phyloP scores from a whole-genome alignment of 2,113 vertebrate species.

The Anolis sagrei region DNA sequence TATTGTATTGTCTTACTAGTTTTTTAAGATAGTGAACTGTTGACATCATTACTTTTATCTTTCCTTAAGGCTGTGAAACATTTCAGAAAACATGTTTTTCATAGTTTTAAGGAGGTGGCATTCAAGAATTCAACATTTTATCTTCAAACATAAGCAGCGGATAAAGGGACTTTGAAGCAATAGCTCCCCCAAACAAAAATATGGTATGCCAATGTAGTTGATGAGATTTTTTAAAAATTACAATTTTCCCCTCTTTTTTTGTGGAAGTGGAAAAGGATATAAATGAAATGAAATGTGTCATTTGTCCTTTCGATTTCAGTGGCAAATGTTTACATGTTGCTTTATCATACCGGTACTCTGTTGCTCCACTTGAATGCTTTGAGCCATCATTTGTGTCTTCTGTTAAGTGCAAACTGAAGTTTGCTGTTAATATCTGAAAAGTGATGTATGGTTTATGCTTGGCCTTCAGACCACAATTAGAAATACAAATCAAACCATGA shows the following conservation, averaged over 20 bases:
- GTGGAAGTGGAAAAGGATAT: neutral
- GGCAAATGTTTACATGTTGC: neutral
- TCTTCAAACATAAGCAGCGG: neutral
- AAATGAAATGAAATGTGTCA: neutral
- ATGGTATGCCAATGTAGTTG: neutral
- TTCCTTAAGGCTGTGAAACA: neutral
- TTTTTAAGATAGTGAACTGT: constrained; percentile 38
- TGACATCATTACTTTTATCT: neutral
- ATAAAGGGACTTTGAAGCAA: neutral
- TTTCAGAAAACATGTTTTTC: neutral
- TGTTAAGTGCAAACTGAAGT: neutral
- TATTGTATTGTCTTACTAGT: neutral
- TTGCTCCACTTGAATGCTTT: neutral
- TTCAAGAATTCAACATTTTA: constrained; percentile 18
- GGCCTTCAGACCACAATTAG: neutral
- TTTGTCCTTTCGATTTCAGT: neutral
- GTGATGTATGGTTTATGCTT: neutral
- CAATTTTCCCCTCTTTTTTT: neutral
- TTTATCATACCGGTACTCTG: neutral
- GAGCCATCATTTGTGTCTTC: neutral
- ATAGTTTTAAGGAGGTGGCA: fast-evolving
- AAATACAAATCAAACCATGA: neutral
- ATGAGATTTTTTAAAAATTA: neutral
- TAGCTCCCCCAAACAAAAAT: neutral
- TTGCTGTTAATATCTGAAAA: neutral